Evolutionary conservation across 2,797 vertebrate genomes (phyloP), one percentile per base, ranked within the genome.

Genomic region (Bufotes viridis): DNA sequence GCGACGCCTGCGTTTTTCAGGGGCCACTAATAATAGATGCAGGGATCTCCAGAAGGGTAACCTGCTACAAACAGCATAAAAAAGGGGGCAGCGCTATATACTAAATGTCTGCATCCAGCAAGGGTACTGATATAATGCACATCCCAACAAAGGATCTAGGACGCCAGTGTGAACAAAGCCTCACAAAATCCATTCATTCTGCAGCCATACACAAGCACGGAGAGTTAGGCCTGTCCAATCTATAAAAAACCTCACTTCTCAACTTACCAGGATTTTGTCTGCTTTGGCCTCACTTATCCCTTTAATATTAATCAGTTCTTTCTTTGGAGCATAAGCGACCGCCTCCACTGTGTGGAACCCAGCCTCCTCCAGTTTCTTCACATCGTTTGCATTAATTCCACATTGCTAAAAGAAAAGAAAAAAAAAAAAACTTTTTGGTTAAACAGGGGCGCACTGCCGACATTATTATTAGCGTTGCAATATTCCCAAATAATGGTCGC

Each of bases 261-360:
- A 26, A 65, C 96, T 96, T 93, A 99, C 98, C 92, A 99, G 92
- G 86, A 99, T 96, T 92, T 99, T 99, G 89, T 99, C 98, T 0
- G 98, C 98, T 94, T 99, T 99, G 88, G 98, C 96, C 92, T 99
- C 98, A 9, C 98, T 99, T 94, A 99, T 99, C 89, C 98, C 98
- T 91, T 99, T 99, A 91, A 99, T 99, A 92, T 96, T 97, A 78
- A 99, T 96, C 69, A 99, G 93, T 91, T 99, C 98, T 90, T 99
- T 99, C 93, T 99, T 99, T 3, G 98, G 98, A 0, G 97, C 96
- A 7, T 99, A 99, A n/a, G 97, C 97, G 81, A 99, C 97, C 0
- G 98, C 97, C 92, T 99, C 98, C 7, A 99, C 97, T 0, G 98
- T 99, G 93, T 99, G 98, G 92, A 98, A 99, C 1, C 98, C 98